phyloP scores from a whole-genome alignment of 2,888 invertebrate genomes.

The Strigamia maritima region DNA sequence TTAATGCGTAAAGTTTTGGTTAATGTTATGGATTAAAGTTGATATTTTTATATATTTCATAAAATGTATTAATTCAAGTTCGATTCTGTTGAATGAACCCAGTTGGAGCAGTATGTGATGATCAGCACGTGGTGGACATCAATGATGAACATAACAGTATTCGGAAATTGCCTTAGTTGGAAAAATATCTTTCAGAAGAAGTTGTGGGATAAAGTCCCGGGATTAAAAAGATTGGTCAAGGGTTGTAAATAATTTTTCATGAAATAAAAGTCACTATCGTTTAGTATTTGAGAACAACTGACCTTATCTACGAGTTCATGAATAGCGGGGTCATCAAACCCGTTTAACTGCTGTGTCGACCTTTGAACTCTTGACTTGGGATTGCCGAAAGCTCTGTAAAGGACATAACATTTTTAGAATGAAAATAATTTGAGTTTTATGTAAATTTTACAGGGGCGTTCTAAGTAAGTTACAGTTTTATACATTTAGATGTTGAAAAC shows the following conservation, averaged over 20 bases:
- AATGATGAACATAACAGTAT: background rate
- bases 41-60: background rate
- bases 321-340: slow-evolving; percentile 5
- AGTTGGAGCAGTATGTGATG: background rate
- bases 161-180: background rate
- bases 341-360: background rate
- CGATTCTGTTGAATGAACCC: background rate
- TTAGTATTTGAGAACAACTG: slow-evolving; percentile 9
- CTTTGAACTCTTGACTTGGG: background rate
- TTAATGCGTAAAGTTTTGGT: background rate
- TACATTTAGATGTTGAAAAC: background rate
- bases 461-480: background rate
- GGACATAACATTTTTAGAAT: background rate
- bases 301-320: slow-evolving; percentile 7
- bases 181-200: background rate
- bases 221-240: background rate
- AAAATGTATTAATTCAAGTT: no score
- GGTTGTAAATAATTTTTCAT: slow-evolving; percentile 19
- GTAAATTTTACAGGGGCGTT: background rate
- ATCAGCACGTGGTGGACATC: background rate
- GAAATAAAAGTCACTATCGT: background rate
- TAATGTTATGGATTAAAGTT: background rate
- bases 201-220: background rate
- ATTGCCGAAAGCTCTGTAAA: slow-evolving; percentile 8
- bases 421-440: background rate